Evolutionary conservation across 2,797 vertebrate species (phyloP).

Genomic region (Alca torda): DNA sequence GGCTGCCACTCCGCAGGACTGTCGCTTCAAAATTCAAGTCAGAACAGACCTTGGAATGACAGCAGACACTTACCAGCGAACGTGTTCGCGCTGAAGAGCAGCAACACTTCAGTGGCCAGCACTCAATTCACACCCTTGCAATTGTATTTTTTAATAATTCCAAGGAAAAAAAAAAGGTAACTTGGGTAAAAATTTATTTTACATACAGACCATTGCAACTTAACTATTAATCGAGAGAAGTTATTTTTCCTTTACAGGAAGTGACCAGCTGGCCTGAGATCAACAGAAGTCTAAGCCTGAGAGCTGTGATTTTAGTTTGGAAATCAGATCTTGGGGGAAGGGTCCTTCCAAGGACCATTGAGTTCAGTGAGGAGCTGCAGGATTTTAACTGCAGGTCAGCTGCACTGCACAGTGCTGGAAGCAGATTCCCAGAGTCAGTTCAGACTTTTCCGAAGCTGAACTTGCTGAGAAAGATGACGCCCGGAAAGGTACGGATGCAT

Average conservation of each 20-base stretch:
- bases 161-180: not conserved
- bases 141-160: not conserved
- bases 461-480: not conserved
- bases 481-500: constrained; percentile 23
- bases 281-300: constrained; percentile 50
- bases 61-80: not conserved
- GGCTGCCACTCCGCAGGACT: not conserved
- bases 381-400: not conserved
- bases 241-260: constrained; percentile 26
- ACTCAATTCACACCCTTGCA: not conserved
- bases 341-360: constrained; percentile 11
- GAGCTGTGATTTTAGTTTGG: constrained; percentile 56
- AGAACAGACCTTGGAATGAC: not conserved
- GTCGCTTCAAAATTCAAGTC: not conserved
- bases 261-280: constrained; percentile 35
- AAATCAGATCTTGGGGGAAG: constrained; percentile 22
- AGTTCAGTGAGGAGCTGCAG: not conserved
- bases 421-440: not conserved
- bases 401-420: constrained; percentile 1
- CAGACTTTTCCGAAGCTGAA: not conserved
- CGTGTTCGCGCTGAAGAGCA: not conserved
- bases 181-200: constrained; percentile 81
- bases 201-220: constrained; percentile 75
- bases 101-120: not conserved
- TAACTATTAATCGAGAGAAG: constrained; percentile 62